Evolutionary conservation across 2,113 vertebrate genomes (phyloP), one percentile per base, ranked within the genome.

Genomic region (Cygnus buccinator): DNA sequence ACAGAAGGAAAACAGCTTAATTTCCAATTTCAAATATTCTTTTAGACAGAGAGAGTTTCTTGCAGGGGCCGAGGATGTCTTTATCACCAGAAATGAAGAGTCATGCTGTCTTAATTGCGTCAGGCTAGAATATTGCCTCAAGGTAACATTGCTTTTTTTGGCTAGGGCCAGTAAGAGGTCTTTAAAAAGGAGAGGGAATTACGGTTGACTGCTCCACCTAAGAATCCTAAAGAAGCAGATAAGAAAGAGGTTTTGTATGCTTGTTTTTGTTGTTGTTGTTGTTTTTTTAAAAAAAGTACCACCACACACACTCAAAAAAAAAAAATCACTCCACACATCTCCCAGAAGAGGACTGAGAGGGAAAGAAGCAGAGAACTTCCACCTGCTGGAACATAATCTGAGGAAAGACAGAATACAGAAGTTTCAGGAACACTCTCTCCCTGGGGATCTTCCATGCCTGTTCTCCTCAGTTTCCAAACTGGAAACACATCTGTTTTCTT

Each of bases 41-140:
- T 86, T 93, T 22, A 58, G 46, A 46, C 13, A 19, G n/a, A 76
- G 28, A 46, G 23, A 50, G 46, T 61, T 94, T 73, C 77, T 89
- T 82, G 43, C 31, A 87, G n/a, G 28, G 62, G 9, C 35, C 87
- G 35, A 89, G 39, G 67, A 90, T 54, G 63, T 65, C 62, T 85
- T 90, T 77, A 83, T 77, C 28, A 74, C 35, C 25, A 74, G 61
- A 39, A 81, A 84, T 89, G 93, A 43, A 72, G 57, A 65, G 73
- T 23, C 39, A 41, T 44, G 63, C 80, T 89, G 86, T 93, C 77
- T 91, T 57, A 54, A 9, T 93, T 14, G 44, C 80, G 63, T 65
- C 83, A 93, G 79, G 41, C 77, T 93, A 70, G 88, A 93, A 90
- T 14, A 84, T 12, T 87, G 89, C 89, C 91, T 91, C 71, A 71